Evolutionary conservation across 2,797 vertebrate genomes (phyloP).

Genomic region (Botia almorhae): DNA sequence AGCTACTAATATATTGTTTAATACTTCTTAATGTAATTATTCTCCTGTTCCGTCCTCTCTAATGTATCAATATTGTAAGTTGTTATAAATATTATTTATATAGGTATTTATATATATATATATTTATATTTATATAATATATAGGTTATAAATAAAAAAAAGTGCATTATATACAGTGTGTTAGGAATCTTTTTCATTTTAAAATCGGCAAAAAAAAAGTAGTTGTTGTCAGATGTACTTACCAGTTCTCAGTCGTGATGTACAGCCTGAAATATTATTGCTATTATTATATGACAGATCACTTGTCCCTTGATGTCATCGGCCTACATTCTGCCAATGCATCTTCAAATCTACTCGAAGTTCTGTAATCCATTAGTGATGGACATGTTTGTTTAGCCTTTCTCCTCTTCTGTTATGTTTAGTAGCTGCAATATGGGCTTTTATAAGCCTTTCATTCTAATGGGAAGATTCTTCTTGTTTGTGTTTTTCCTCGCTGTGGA

Average conservation of each 20-base stretch:
- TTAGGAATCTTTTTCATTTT: neutral
- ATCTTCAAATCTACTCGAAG: neutral
- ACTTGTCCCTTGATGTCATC: neutral
- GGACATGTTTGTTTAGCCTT: neutral
- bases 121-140: no score
- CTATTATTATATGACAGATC: neutral
- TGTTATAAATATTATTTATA: no score
- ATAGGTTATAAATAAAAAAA: no score
- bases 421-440: neutral
- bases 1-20: no score
- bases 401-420: conserved; percentile 10
- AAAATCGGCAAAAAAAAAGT: neutral
- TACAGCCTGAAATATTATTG: neutral
- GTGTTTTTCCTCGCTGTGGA: conserved; percentile 13
- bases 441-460: conserved; percentile 44
- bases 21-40: no score
- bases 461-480: conserved; percentile 32
- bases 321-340: neutral
- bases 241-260: neutral
- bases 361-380: conserved; percentile 8
- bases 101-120: no score
- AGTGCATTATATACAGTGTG: neutral
- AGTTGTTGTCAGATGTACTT: conserved; percentile 1
- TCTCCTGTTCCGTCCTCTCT: no score
- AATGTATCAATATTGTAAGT: no score